Evolutionary conservation across 2,797 vertebrate species (phyloP), one percentile per base, ranked within the genome.

Genomic region (Microctenopoma stevenorrisi): DNA sequence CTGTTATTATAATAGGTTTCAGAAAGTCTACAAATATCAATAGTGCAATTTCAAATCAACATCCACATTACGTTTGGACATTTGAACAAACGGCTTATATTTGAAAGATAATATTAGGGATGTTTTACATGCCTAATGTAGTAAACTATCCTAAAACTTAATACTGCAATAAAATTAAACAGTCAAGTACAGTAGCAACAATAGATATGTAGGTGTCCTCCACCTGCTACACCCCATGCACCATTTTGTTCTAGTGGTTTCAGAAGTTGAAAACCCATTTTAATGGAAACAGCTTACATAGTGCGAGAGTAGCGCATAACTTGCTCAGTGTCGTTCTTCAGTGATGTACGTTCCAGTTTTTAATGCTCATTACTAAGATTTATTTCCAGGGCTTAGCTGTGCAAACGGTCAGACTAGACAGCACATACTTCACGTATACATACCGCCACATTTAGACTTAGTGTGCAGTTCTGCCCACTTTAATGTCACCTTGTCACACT

Each of bases 351-450:
- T 58, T 86, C 83, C 86, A 12, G 30, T 49, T 51, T 43, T 50
- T 49, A 3, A 43, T 46, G 38, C 55, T 79, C 48, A 72, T 90
- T 91, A 89, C 89, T 91, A 90, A 90, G 87, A 66, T 74, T 47
- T 58, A 56, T 84, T 67, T 64, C 63, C 62, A 51, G 15, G 55
- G 55, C 50, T 86, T 84, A 28, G 58, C 61, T 74, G 83, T 76
- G 77, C 83, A 81, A 74, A 50, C 68, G 37, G 50, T 81, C 75
- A 78, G 61, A 74, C n/a, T 25, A 79, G 79, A 80, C 78, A 77
- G 71, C 70, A 61, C 46, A 30, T 8, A 15, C 14, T 43, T 43
- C 42, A 52, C 49, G 57, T 60, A 15, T 52, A 61, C 55, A 50
- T 52, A 56, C 79, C 69, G 79, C 72, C 76, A 64, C 49, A 48